Evolutionary conservation across 2,113 vertebrate species (phyloP).

Genomic region (Motacilla alba): DNA sequence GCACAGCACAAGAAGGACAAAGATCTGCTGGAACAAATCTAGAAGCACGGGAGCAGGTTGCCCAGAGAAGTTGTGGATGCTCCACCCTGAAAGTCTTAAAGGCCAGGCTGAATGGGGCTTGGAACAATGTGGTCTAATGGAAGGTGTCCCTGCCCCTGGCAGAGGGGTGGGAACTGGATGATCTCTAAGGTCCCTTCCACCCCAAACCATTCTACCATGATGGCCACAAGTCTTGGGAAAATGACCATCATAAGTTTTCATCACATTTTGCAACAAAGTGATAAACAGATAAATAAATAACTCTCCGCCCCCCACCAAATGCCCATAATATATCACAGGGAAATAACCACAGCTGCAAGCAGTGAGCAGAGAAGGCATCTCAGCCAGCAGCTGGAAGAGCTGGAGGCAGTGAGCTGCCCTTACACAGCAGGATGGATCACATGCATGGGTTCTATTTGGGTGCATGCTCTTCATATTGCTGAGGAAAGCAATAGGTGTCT

Average conservation of each 20-base stretch:
- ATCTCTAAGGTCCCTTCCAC: not conserved
- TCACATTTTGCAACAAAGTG: not conserved
- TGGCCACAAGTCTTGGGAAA: not conserved
- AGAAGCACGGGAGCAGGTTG: not conserved
- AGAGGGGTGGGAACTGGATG: not conserved
- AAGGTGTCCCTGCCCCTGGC: not conserved
- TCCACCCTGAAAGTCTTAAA: fast-evolving
- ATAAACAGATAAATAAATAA: not conserved
- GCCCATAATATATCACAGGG: not conserved
- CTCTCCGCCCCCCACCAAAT: fast-evolving
- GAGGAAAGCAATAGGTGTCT: not conserved
- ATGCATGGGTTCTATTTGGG: fast-evolving
- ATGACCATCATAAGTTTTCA: not conserved
- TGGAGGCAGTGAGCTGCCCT: not conserved
- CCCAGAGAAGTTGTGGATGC: not conserved
- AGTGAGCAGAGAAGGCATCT: not conserved
- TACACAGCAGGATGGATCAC: not conserved
- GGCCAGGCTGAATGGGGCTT: not conserved
- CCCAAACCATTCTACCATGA: not conserved
- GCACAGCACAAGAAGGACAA: not conserved
- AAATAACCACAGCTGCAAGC: not conserved
- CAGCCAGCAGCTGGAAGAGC: not conserved
- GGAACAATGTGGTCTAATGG: not conserved
- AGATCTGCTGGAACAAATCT: not conserved
- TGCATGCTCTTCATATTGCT: fast-evolving